Base-by-base conservation (phyloP, 2,797 vertebrate genomes). In the Gadopsis marmoratus region DNA sequence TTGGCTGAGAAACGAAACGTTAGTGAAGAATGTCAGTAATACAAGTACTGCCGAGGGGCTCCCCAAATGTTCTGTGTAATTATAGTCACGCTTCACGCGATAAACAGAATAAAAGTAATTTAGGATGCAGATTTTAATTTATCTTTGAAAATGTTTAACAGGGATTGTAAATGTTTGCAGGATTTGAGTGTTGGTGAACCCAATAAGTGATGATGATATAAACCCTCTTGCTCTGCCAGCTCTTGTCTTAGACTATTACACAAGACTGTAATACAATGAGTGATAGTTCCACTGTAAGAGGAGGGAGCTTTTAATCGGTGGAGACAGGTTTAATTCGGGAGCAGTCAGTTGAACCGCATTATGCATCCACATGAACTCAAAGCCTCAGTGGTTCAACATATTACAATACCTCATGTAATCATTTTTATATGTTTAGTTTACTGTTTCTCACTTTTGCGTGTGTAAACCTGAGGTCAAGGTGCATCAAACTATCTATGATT, bases 31-130 rank as follows among this genome's bases (percentile, higher is more conserved):
- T 61, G 29, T 62, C 60, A 48, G 60, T 54, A 39, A 63, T 33
- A 47, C 17, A 5, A 48, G 53, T 60, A 1, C 51, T 50, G 53
- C 41, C 17, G 16, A 71, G 48, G 45, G 62, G 55, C 50, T 74
- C 76, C 19, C n/a, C 50, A 75, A 9, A 78, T 79, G 39, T 74
- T 58, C 23, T 6, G 26, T 58, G 69, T 69, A 71, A 88, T 86
- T 54, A 69, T 23, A 50, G 67, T 53, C 35, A 19, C 3, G 66
- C 67, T 76, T 71, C 10, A 45, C 17, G 69, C 64, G 64, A 73
- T 45, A 50, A 50, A 56, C 61, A 68, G 10, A 59, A 66, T 35
- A n/a, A 70, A 70, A 71, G 33, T 23, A 6, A 61, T 31, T 62
- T 16, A 23, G 47, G 10, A 61, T 35, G 26, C 16, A 65, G 0